Conservation (phyloP, 2,113 vertebrate species). For the Suricata suricatta region DNA sequence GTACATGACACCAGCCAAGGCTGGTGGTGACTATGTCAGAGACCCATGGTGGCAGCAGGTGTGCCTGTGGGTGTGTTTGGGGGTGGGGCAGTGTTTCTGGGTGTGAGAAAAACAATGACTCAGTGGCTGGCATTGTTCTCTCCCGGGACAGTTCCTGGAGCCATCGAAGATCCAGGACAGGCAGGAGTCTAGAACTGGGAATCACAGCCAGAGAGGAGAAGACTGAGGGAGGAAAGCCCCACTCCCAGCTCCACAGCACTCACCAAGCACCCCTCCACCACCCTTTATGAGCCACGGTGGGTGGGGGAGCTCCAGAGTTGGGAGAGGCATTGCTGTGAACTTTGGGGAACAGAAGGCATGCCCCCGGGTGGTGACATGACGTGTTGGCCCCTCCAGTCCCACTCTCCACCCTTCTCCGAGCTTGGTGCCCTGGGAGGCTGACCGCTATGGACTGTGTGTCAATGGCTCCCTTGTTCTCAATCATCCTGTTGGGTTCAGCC, state of each 20-base stretch:
- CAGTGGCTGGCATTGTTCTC: constrained; percentile 15
- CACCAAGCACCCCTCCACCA: background rate
- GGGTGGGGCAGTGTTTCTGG: background rate
- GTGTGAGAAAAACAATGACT: constrained; percentile 48
- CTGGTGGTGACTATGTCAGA: constrained; percentile 14
- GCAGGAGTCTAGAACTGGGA: background rate
- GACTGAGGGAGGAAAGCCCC: background rate
- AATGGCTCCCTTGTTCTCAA: constrained; percentile 29
- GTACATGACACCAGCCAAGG: background rate
- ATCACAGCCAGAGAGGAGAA: background rate
- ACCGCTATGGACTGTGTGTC: background rate
- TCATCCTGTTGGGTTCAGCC: background rate
- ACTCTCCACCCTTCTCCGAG: background rate
- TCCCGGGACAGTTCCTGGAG: background rate
- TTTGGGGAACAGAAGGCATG: background rate
- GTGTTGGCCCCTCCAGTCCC: background rate
- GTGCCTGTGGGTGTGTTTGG: constrained; percentile 30
- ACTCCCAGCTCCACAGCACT: background rate
- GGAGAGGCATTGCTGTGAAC: background rate
- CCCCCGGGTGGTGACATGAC: background rate
- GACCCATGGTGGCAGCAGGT: background rate
- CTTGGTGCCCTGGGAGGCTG: background rate
- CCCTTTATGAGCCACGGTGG: background rate
- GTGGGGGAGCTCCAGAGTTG: background rate
- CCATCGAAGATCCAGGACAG: background rate